These are phyloP conservation scores for Drosophila navojoa DNA, from an alignment of 1,140 invertebrate genomes.

Conservation along the genomic window DNA sequence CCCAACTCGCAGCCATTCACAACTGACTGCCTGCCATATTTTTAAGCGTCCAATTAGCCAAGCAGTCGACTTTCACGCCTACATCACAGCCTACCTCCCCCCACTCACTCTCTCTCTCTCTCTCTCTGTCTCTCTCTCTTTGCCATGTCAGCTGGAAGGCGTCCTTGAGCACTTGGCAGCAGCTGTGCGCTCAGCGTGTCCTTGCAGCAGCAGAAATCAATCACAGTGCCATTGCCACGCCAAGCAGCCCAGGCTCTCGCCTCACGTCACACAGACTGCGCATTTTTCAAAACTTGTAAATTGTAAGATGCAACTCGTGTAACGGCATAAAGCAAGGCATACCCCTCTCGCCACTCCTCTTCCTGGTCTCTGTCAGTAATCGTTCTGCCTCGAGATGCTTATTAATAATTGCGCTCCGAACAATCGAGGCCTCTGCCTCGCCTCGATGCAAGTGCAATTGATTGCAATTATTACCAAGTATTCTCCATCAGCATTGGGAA, in stretches of 20 bases:
- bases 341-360: too few species aligned
- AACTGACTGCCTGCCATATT: constrained; percentile 1
- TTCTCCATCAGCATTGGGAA: neutral
- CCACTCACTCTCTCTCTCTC: neutral
- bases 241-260: neutral
- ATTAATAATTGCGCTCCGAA: neutral
- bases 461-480: neutral
- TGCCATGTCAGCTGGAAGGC: constrained; percentile 1
- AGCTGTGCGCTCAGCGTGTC: constrained; percentile 17
- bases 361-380: too few species aligned
- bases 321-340: too few species aligned
- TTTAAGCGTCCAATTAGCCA: constrained; percentile 46
- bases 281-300: constrained; percentile 7
- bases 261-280: neutral
- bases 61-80: constrained; percentile 13
- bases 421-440: neutral
- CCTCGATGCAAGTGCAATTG: constrained; percentile 1
- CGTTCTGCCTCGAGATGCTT: neutral
- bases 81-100: neutral
- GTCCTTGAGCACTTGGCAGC: constrained; percentile 26
- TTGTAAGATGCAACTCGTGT: neutral
- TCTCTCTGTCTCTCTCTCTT: neutral
- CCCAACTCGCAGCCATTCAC: neutral
- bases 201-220: constrained; percentile 38
- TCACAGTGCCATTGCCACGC: constrained; percentile 33